Evolutionary conservation across 37 sponge, comb jelly and placozoan genomes (phyloP), one percentile per base, ranked within the genome.

Genomic region (Agelas oroides): DNA sequence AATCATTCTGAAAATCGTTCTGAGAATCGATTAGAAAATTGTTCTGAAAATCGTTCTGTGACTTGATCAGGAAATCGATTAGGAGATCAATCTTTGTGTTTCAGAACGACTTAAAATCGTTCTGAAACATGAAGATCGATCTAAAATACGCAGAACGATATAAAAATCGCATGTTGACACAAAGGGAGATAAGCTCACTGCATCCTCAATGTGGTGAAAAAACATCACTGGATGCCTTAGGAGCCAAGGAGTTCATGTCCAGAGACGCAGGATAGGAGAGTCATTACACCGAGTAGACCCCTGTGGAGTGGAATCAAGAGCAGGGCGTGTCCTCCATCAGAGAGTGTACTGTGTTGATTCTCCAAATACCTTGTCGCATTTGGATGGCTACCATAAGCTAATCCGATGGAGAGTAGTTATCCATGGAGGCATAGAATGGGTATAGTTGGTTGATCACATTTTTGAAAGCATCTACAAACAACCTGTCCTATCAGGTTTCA

Each of bases 361-460:
- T 59, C 35, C 63, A 84, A n/a, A n/a, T n/a, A n/a, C n/a, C n/a
- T n/a, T n/a, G 23, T 89, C 79, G 78, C 90, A 89, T 53, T 53
- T 89, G 8, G 84, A 89, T 83, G 90, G 90, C 5, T 70, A 84
- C 59, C 90, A 89, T 28, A 76, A 67, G 55, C 82, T 88, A 1
- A 80, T 88, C 39, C 14, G 82, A 6, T 88, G 89, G 89, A 34
- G 65, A 39, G 21, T 89, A 53, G 84, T 89, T 15, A 78, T 90
- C 8, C 90, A 89, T 89, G 90, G 83, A 32, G 78, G 78, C 5
- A 53, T 89, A 28, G 90, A n/a, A 89, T 77, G 90, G 84, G 6
- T 89, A 31, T 36, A 70, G 75, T 36, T 35, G 90, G 39, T 62
- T 89, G 23, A 59, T 74, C 8, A 81, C 77, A 5, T 89, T 69